phyloP scores from a whole-genome alignment of 2,113 vertebrate species.

The Turnix velox region DNA sequence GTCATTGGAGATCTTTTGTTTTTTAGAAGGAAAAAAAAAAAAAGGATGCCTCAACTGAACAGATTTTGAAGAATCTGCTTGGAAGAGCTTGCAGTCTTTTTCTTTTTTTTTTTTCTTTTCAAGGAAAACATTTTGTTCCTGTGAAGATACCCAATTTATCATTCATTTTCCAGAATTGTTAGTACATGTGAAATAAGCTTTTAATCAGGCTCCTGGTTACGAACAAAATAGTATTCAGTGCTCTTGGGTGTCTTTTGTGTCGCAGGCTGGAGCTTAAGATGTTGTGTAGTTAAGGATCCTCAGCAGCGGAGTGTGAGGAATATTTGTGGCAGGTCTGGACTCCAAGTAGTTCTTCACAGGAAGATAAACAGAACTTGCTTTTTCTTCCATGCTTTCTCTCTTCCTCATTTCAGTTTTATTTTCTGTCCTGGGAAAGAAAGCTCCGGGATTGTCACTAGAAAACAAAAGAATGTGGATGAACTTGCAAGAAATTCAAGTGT shows the following conservation, averaged over 20 bases:
- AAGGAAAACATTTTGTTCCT: constrained; percentile 51
- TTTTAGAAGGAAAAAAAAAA: background rate
- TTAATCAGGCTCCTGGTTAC: background rate
- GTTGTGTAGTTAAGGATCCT: background rate
- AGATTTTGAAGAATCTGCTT: constrained; percentile 62
- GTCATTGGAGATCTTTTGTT: constrained; percentile 17
- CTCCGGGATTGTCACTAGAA: background rate
- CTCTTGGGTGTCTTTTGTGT: background rate
- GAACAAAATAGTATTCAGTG: background rate
- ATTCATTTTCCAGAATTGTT: background rate
- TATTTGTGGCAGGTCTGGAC: background rate
- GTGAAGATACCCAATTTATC: constrained; percentile 32
- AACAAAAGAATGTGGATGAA: background rate
- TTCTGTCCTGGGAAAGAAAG: background rate
- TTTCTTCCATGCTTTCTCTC: background rate
- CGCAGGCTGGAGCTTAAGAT: background rate
- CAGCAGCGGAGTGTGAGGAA: background rate
- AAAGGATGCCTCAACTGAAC: constrained; percentile 39
- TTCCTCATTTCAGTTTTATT: background rate
- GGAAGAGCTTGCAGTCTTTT: background rate
- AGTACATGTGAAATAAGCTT: background rate
- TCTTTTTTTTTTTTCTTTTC: background rate
- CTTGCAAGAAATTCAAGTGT: background rate
- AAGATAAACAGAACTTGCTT: background rate
- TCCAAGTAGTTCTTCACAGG: background rate